Evolutionary conservation across 2,113 vertebrate genomes (phyloP), one percentile per base, ranked within the genome.

Genomic region (Labrus mixtus): DNA sequence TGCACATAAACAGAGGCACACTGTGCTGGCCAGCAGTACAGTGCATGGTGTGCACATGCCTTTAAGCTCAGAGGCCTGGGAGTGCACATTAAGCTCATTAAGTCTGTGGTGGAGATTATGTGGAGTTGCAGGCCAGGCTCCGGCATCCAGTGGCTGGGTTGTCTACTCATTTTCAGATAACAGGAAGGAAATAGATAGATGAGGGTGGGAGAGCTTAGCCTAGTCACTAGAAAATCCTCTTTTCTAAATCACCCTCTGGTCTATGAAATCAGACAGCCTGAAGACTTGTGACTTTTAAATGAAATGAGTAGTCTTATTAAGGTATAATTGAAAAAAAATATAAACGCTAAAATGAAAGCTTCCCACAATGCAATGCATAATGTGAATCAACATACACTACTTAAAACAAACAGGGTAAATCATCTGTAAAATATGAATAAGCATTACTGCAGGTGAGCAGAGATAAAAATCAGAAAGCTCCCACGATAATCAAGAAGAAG

Each of bases 11-110:
- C 59, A 78, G 22, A 73, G 16, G 48, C 46, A 81, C 53, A 82
- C 64, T 68, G 54, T 57, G 48, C 41, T 59, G 39, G 46, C 54
- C 60, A 56, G 65, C 59, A 57, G 63, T 61, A 54, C 79, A 78
- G 62, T 37, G 62, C 54, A 73, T 68, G 66, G 19, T 65, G 81
- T 53, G 69, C 81, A 73, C 72, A 83, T 69, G 87, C 82, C 66
- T 85, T 74, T 87, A 80, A 91, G 79, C 90, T 82, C 70, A 73
- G 85, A 87, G 73, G 78, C 86, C 90, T 78, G 71, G 67, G 91
- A 87, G 85, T 92, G 85, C 90, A 82, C 89, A 89, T 89, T 93
- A 93, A 94, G 90, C 87, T 91, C 86, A 91, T 91, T 93, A 91
- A 80, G 69, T 87, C 82, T 79, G 82, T 56, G 79, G 83, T 70